Base-by-base conservation (phyloP, 2,888 invertebrate species). In the Lasioglossum marginatum region DNA sequence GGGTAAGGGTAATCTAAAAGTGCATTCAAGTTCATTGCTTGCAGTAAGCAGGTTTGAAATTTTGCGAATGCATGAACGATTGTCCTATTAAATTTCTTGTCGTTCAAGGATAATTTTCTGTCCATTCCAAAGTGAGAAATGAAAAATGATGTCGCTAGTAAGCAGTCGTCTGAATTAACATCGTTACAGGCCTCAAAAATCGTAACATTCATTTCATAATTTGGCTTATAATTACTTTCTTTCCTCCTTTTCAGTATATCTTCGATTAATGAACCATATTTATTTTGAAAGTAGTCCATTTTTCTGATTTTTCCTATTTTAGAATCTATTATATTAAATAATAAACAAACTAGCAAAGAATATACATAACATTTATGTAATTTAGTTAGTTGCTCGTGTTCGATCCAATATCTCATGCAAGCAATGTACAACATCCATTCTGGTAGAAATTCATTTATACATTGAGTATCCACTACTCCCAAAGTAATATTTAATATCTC, bases 31-130 rank as follows among this genome's bases (percentile, higher is more conserved):
- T 96, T 95, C 89, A 96, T 96, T 3, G 96, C 94, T 89, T 96
- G 96, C 16, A 95, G 95, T 60, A 97, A 93, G 91, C 96, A 96
- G 94, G 96, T 96, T 93, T 97, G 97, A 92, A 97, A 97, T 92
- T 97, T 96, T 2, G 97, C 96, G 93, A 97, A 97, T 10, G 95
- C 95, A 90, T 97, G 97, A 88, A 97, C 96, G 86, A 96, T 95
- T 79, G 94, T 95, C 3, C 95, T 92, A 90, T 97, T 96, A 94
- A 96, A 97, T 82, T 95, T 95, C 92, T 96, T 96, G 0, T 96
- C 96, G 89, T 95, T 96, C 77, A 94, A 95, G 87, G 93, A 94
- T 80, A 97, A 95, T 91, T 96, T 96, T 12, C 95, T 94, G 92
- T 97, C 96, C 74, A 97, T 95, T 92, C 96, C 96, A 93, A 97